These are phyloP conservation scores for Podarcis lilfordi DNA, from an alignment of 2,797 vertebrate genomes.

Conservation along the genomic window DNA sequence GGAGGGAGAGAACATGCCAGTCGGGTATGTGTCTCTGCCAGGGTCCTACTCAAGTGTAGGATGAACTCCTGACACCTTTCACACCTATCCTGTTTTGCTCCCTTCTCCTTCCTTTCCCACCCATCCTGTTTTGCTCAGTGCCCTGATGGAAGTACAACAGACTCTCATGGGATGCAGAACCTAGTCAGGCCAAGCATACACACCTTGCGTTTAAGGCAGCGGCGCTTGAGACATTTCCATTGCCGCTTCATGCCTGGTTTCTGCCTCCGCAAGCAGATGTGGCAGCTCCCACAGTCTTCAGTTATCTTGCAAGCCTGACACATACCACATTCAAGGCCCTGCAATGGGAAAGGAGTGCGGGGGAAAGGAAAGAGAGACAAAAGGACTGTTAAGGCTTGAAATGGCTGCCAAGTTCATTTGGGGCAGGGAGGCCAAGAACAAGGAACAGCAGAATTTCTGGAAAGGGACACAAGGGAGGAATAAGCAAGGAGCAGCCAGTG, in stretches of 20 bases:
- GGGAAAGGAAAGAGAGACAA: background rate
- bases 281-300: constrained; percentile 86
- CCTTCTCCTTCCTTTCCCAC: background rate
- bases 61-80: no score
- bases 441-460: background rate
- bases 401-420: background rate
- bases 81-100: no score
- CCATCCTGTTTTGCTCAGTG: background rate
- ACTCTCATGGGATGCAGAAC: background rate
- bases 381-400: background rate
- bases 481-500: constrained; percentile 46
- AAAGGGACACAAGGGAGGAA: background rate
- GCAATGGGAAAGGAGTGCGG: background rate
- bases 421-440: background rate
- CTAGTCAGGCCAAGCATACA: background rate
- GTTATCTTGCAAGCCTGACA: constrained; percentile 86
- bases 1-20: no score
- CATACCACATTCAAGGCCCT: constrained; percentile 88
- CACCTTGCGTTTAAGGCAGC: constrained; percentile 66
- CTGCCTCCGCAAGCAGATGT: constrained; percentile 78
- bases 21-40: no score
- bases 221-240: constrained; percentile 73
- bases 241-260: constrained; percentile 68
- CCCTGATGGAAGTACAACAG: background rate
- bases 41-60: no score